These are phyloP conservation scores for Anticlea derivata DNA, from an alignment of 2,888 invertebrate genomes.

Conservation along the genomic window DNA sequence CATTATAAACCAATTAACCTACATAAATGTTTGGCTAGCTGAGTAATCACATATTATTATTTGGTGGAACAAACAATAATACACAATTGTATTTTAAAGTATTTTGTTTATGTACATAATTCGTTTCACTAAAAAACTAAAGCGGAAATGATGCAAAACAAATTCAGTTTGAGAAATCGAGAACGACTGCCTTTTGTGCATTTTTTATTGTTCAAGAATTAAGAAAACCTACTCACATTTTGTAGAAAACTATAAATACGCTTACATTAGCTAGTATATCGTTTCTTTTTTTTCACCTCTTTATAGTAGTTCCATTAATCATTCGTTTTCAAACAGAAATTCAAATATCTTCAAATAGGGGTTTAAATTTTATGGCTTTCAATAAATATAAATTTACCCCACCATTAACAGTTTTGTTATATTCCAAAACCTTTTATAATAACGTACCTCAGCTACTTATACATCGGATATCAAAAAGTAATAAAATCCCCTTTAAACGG, in stretches of 20 bases:
- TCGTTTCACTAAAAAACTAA: no score
- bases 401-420: constrained; percentile 22
- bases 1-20: constrained; percentile 9
- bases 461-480: constrained; percentile 36
- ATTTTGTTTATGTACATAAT: no score
- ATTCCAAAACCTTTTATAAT: constrained; percentile 34
- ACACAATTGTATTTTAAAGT: no score
- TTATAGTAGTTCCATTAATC: constrained; percentile 10
- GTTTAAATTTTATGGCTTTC: constrained; percentile 17
- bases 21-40: neutral
- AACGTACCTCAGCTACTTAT: constrained; percentile 35
- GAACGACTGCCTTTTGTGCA: no score
- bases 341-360: constrained; percentile 17
- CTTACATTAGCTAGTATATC: no score
- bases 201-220: no score
- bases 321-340: constrained; percentile 10
- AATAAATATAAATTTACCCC: constrained; percentile 23
- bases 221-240: no score
- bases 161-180: no score
- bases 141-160: no score
- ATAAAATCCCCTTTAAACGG: constrained; percentile 38
- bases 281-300: constrained; percentile 12
- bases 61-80: no score
- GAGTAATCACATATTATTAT: neutral
- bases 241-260: no score